phyloP scores from a whole-genome alignment of 1,140 invertebrate genomes.

The Eurosta solidaginis region DNA sequence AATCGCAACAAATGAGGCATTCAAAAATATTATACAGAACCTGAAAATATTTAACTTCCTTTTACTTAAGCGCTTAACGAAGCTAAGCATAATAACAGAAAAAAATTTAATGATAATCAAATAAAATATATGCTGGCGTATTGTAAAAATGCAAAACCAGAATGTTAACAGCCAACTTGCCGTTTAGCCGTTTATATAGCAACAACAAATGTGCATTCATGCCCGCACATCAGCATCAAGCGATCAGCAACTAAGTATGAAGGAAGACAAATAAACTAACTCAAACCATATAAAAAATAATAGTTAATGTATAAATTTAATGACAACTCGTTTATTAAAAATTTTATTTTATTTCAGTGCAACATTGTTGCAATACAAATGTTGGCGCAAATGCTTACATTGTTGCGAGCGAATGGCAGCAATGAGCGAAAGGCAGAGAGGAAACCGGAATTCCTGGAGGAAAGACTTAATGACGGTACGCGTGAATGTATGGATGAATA shows the following conservation, averaged over 20 bases:
- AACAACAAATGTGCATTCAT: background rate
- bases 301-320: conserved; percentile 60
- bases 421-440: background rate
- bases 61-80: no score
- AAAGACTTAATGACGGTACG: background rate
- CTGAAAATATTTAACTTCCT: no score
- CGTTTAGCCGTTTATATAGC: background rate
- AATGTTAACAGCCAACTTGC: background rate
- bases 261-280: conserved; percentile 21
- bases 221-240: background rate
- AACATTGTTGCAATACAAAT: background rate
- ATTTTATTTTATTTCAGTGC: conserved; percentile 52
- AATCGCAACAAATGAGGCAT: no score
- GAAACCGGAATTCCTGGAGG: background rate
- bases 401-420: background rate
- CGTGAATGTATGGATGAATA: no score
- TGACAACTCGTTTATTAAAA: conserved; percentile 60
- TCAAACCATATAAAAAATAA: conserved; percentile 56
- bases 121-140: background rate
- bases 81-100: background rate
- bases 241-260: background rate
- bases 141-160: conserved; percentile 13
- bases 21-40: no score
- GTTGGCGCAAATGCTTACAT: background rate
- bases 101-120: no score